Percentiles rank a stretch among this genome's conserved stretches.
These are phyloP conservation scores for Meteorus colon DNA, from an alignment of 2,888 invertebrate species.

Conservation along the genomic window DNA sequence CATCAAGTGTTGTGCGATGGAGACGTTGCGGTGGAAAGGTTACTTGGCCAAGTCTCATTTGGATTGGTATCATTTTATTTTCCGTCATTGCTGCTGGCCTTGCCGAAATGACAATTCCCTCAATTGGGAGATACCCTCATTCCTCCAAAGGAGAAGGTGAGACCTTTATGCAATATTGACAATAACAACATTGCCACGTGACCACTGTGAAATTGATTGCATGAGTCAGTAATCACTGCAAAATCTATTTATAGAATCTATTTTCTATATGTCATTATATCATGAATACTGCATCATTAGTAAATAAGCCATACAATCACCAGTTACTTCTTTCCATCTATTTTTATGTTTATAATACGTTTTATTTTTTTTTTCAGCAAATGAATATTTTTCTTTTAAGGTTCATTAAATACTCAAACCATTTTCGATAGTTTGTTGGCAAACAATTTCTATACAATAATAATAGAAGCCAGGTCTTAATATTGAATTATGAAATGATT, in stretches of 20 bases:
- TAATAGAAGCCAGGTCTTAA: background rate
- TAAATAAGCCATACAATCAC: background rate
- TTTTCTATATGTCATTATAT: background rate
- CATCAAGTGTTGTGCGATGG: constrained; percentile 69
- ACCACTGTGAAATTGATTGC: background rate
- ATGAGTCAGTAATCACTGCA: background rate
- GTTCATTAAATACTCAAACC: background rate
- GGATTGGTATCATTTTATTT: constrained; percentile 44
- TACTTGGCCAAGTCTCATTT: constrained; percentile 30
- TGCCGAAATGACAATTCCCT: constrained; percentile 37
- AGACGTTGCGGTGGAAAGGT: constrained; percentile 31
- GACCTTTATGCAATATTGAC: background rate
- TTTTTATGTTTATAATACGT: background rate
- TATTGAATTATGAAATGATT: background rate
- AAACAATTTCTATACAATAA: too few species aligned
- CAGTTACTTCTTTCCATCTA: background rate
- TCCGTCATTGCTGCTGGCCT: constrained; percentile 41
- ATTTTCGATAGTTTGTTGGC: too few species aligned
- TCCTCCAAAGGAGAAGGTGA: constrained; percentile 38
- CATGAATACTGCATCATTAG: background rate
- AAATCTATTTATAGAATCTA: background rate
- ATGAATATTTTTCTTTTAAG: background rate
- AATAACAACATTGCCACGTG: background rate
- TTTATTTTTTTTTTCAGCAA: background rate
- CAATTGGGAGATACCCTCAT: constrained; percentile 26